These are phyloP conservation scores for Microcebus tavaratra DNA, from an alignment of 2,113 vertebrate species.

Conservation along the genomic window DNA sequence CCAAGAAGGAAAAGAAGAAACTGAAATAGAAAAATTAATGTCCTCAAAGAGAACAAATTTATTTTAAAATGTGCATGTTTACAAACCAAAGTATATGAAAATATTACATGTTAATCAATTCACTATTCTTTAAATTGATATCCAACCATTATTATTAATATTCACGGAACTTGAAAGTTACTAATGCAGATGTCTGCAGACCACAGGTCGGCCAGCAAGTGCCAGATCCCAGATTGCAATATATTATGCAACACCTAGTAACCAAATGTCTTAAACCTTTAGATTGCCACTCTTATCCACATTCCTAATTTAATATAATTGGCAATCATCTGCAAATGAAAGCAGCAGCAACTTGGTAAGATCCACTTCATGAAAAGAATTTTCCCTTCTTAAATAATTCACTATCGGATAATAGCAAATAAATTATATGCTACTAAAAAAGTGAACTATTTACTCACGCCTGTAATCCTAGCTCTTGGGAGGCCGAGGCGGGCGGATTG, in stretches of 20 bases:
- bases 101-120: background rate
- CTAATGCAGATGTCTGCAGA: background rate
- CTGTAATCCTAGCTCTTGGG: too few relatives aligned
- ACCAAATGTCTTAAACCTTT: background rate
- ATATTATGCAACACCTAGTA: background rate
- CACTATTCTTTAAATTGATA: slow-evolving; percentile 33
- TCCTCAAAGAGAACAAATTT: slow-evolving; percentile 38
- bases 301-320: background rate
- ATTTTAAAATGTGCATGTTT: slow-evolving; percentile 9
- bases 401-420: slow-evolving; percentile 45
- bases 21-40: slow-evolving; percentile 25
- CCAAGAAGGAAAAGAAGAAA: slow-evolving; percentile 16
- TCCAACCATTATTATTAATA: slow-evolving; percentile 20
- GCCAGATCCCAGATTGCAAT: background rate
- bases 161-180: slow-evolving; percentile 13
- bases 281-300: background rate
- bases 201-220: background rate
- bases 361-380: slow-evolving; percentile 51
- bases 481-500: too few relatives aligned
- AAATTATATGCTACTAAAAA: slow-evolving; percentile 49
- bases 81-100: slow-evolving; percentile 49
- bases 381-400: slow-evolving; percentile 66
- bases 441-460: slow-evolving; percentile 46
- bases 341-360: slow-evolving; percentile 32
- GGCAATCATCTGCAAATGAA: slow-evolving; percentile 20